These are phyloP conservation scores for Drosophila falleni DNA, from an alignment of 2,888 invertebrate genomes.

Conservation along the genomic window DNA sequence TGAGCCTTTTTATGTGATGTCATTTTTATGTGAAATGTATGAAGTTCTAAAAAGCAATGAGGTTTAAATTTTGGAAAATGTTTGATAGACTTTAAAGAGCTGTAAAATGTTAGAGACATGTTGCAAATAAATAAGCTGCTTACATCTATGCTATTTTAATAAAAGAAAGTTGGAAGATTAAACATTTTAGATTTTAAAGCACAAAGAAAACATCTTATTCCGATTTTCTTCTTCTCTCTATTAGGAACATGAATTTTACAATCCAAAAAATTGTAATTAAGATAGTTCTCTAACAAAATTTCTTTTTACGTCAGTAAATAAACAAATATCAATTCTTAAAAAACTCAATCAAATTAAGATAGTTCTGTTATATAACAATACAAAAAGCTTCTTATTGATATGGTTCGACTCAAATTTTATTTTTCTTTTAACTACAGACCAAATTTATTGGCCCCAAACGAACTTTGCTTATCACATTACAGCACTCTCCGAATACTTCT, in stretches of 20 bases:
- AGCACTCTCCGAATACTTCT: constrained; percentile 12
- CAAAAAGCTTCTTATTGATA: constrained; percentile 9
- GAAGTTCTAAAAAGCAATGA: neutral
- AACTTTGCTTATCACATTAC: constrained; percentile 36
- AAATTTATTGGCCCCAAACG: constrained; percentile 5
- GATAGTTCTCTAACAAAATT: too few relatives aligned
- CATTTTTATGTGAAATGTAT: constrained; percentile 7
- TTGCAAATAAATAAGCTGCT: too few relatives aligned
- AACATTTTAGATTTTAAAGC: too few relatives aligned
- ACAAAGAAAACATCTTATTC: too few relatives aligned
- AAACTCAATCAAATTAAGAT: neutral
- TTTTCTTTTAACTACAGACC: constrained; percentile 6
- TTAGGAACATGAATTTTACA: too few relatives aligned
- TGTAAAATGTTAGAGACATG: neutral
- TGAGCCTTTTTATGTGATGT: constrained; percentile 4
- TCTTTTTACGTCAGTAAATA: too few relatives aligned
- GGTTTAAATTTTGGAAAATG: neutral
- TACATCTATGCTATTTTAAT: too few relatives aligned
- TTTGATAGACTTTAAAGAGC: neutral
- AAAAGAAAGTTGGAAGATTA: too few relatives aligned
- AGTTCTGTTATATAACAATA: constrained; percentile 1
- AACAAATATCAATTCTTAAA: too few relatives aligned
- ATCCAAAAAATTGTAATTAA: too few relatives aligned
- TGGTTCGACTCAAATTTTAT: neutral
- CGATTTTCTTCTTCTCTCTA: too few relatives aligned